These are phyloP conservation scores for Leptinotarsa peninsularis DNA, from an alignment of 2,888 invertebrate genomes.

Conservation along the genomic window DNA sequence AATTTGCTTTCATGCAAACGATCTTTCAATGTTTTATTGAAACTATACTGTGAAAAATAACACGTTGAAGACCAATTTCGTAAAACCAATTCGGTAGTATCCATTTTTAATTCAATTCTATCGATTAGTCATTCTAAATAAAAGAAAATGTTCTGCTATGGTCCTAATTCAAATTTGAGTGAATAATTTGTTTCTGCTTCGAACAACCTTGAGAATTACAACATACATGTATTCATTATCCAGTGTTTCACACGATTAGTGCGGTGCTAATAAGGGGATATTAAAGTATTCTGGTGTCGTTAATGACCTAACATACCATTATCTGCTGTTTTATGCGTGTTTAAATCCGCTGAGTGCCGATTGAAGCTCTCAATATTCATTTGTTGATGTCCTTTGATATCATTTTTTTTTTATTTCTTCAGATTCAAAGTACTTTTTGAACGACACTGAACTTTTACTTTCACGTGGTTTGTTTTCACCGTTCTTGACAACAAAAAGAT, in stretches of 20 bases:
- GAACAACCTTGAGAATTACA: constrained; percentile 17
- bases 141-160: neutral
- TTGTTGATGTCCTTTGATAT: neutral
- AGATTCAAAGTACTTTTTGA: neutral
- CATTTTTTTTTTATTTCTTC: neutral
- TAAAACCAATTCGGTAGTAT: neutral
- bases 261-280: constrained; percentile 18
- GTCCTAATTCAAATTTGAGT: constrained; percentile 15
- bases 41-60: too few relatives aligned
- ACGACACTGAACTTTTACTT: too few relatives aligned
- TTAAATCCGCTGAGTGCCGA: neutral
- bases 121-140: neutral
- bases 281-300: constrained; percentile 19
- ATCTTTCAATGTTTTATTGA: too few relatives aligned
- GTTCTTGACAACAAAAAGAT: too few relatives aligned
- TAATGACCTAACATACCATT: constrained; percentile 17
- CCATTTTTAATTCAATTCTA: neutral
- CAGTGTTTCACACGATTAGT: constrained; percentile 20
- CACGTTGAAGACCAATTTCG: too few relatives aligned
- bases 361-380: neutral
- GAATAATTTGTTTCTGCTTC: constrained; percentile 13
- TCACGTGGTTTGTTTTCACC: too few relatives aligned
- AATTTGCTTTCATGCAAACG: too few relatives aligned
- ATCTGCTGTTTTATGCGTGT: constrained; percentile 16
- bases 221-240: constrained; percentile 21